Evolutionary conservation across 2,113 vertebrate species (phyloP), one percentile per base, ranked within the genome.

Genomic region (Galemys pyrenaicus): DNA sequence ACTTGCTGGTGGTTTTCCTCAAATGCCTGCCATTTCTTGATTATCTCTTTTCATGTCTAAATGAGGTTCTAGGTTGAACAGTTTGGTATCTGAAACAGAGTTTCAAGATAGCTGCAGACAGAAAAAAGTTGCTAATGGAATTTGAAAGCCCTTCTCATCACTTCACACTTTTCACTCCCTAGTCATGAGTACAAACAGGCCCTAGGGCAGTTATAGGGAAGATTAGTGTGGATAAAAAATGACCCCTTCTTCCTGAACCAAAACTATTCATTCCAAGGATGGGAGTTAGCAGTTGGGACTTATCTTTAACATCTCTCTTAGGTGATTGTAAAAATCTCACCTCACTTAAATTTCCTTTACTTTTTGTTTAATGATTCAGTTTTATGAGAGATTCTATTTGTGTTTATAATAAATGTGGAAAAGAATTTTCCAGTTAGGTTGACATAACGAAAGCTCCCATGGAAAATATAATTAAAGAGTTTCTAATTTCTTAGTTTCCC

Each of bases 61-160:
- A 95, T 96, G 93, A 97, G 58, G 92, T 94, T 96, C 93, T 96
- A 96, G 93, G 89, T 71, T 89, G 92, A 93, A 89, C 83, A 89
- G 58, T 75, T 26, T 95, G 68, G 41, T 95, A 94, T 95, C 89
- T 94, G 93, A 74, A 95, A 60, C 70, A 75, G 54, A 95, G 68
- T 95, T 95, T 96, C 79, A 92, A 96, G 96, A 95, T 96, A 96
- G 86, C 94, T 85, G n/a, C 35, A 91, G 86, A 95, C 82, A 97
- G 88, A 58, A 39, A 92, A 88, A 64, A 41, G 82, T 79, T 79
- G 89, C 86, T 97, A 97, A 95, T 97, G 93, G 97, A 88, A 92
- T 92, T 30, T 80, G 78, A 96, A 97, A 92, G 86, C 37, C 44
- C 28, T 83, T 80, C 91, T 80, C 75, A 60, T 96, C 95, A 86